phyloP scores from a whole-genome alignment of 2,797 vertebrate genomes.

The Dipus sagitta region DNA sequence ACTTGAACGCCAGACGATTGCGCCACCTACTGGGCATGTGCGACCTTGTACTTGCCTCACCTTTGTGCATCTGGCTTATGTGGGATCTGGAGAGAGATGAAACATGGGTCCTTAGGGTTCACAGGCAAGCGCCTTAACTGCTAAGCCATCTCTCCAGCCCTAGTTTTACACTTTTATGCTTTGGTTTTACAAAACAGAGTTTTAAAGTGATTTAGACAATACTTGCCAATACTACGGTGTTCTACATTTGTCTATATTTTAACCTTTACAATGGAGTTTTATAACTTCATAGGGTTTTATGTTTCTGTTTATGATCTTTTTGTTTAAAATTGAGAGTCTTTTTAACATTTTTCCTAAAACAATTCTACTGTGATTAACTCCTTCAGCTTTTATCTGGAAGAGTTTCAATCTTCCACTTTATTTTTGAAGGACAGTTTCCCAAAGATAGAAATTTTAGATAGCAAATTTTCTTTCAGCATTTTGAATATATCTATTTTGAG shows the following conservation, averaged over 20 bases:
- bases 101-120: no score
- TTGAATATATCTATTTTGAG: neutral
- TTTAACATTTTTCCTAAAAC: neutral
- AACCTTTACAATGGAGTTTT: neutral
- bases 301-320: neutral
- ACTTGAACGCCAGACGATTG: no score
- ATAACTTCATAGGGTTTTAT: neutral
- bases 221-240: neutral
- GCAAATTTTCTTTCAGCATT: neutral
- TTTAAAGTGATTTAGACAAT: neutral
- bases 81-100: no score
- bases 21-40: no score
- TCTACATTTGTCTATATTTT: neutral
- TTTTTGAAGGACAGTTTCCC: neutral
- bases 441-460: neutral
- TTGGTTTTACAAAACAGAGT: neutral
- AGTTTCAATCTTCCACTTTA: neutral
- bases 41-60: no score
- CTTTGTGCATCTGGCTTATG: no score
- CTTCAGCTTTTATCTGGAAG: neutral
- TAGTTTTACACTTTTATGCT: neutral
- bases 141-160: no score
- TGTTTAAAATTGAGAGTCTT: neutral
- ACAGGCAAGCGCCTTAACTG: no score
- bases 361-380: constrained; percentile 2